Base-by-base conservation (phyloP, 2,797 vertebrate genomes). In the Melopsittacus undulatus region DNA sequence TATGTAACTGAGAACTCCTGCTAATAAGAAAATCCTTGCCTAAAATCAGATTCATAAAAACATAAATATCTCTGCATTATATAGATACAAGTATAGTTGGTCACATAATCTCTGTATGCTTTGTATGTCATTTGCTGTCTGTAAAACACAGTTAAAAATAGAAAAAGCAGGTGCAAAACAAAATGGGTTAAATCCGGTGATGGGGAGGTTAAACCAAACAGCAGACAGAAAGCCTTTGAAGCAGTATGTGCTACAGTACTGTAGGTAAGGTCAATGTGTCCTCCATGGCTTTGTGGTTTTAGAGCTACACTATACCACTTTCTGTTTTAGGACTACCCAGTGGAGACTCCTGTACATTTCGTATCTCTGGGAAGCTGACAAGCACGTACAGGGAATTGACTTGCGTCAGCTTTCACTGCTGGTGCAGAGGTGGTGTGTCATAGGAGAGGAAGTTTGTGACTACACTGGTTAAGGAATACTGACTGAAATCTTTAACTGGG, bases 271-370 rank as follows among this genome's bases (percentile, higher is more conserved):
- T 46, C 29, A 52, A 0, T 24, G 30, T 46, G n/a, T 36, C 40
- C 40, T 87, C 54, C 70, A 56, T 10, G 54, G 57, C 11, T 76
- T 42, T 57, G 30, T 10, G 49, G 13, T 13, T 86, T 80, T 61
- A 42, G 7, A 75, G 34, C 42, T 62, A 56, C 29, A 11, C 11
- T 17, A 30, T 21, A 26, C 24, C 24, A 62, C 15, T 29, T 82
- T 29, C 23, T 75, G 20, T 29, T 89, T 87, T 43, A 59, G 66
- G 20, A 42, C 13, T 52, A 36, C 8, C 2, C 10, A 12, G 36
- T 14, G 29, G 15, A 66, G 15, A 30, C 2, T 52, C 7, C 14
- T 48, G 5, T 24, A 29, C 0, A 0, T 48, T 59, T 23, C 1
- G 0, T 15, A 18, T 20, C 26, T 79, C 54, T 69, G 48, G 30